These are phyloP conservation scores for Hirtodrosophila confusa DNA, from an alignment of 2,888 invertebrate genomes.

Conservation along the genomic window DNA sequence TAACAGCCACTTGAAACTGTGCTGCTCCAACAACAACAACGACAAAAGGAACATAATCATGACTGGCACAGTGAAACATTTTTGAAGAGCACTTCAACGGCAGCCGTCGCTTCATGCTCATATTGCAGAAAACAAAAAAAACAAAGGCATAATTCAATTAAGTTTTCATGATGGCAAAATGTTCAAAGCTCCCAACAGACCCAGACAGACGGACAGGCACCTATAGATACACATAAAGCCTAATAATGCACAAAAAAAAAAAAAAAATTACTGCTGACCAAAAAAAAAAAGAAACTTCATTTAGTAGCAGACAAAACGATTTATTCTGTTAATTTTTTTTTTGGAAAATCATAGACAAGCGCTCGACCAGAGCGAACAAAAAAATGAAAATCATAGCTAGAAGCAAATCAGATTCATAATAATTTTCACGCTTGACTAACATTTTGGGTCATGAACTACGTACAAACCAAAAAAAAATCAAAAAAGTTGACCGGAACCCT, in stretches of 20 bases:
- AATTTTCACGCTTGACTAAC: slow-evolving; percentile 61
- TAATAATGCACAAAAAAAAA: not conserved
- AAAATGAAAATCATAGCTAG: slow-evolving; percentile 45
- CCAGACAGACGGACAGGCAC: slow-evolving; percentile 14
- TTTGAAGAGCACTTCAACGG: slow-evolving; percentile 21
- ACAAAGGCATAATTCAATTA: slow-evolving; percentile 50
- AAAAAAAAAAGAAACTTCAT: slow-evolving; percentile 4
- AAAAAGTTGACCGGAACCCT: slow-evolving; percentile 27
- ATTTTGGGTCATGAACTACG: slow-evolving; percentile 62
- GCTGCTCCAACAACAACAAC: slow-evolving; percentile 7
- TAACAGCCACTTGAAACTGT: slow-evolving; percentile 42
- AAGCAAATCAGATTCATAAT: slow-evolving; percentile 42
- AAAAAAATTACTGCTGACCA: not conserved
- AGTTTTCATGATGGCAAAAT: slow-evolving; percentile 29
- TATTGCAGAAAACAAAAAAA: slow-evolving; percentile 25
- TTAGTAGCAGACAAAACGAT: slow-evolving; percentile 31
- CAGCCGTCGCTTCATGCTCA: slow-evolving; percentile 22
- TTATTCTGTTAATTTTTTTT: slow-evolving; percentile 15
- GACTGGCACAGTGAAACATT: slow-evolving; percentile 54
- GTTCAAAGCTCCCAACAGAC: slow-evolving; percentile 10
- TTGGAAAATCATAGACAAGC: slow-evolving; percentile 25
- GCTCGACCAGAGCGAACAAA: slow-evolving; percentile 46
- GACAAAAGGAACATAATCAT: slow-evolving; percentile 27
- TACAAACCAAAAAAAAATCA: slow-evolving; percentile 5
- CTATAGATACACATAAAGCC: slow-evolving; percentile 19